Base-by-base conservation (phyloP, 2,113 vertebrate genomes). In the Elephas maximus region DNA sequence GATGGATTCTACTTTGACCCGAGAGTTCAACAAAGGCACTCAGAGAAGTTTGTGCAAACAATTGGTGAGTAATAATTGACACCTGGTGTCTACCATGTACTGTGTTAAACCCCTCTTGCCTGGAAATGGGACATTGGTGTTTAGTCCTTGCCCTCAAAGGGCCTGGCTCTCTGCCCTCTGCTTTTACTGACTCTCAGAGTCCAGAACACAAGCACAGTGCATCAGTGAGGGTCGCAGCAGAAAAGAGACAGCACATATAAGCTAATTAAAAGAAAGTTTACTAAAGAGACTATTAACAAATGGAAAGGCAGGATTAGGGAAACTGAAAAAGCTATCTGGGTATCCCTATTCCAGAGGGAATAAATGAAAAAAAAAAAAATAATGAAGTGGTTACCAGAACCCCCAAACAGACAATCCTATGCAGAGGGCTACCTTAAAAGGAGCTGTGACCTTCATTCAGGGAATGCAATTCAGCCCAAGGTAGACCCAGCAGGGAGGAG, bases 21-120 rank as follows among this genome's bases (percentile, higher is more conserved):
- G 79, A 69, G n/a, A 93, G 9, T 91, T 93, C 87, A 97, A 37
- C 37, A 84, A 88, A 97, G 63, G 77, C 77, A 53, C 62, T 81
- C 33, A 63, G 44, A 90, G 12, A 41, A 90, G n/a, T 90, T 26
- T 33, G 11, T 87, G 23, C 21, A 78, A 88, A 23, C 44, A 73
- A 62, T 41, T 60, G 11, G 24, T 94, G 83, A 82, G 82, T 48
- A 83, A 76, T 80, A 23, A 30, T 18, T 74, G 60, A 86, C 11
- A 87, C 11, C 48, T 93, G n/a, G 33, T 11, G 12, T 80, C 71
- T 51, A 67, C 51, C 44, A 57, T 18, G 51, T 62, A n/a, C 18
- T 51, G 41, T 8, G 3, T 10, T n/a, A 93, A 77, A 30, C 28
- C 2, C 26, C 15, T 24, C 45, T 4, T 83, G 12, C 48, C 1